Conservation (phyloP, 2,797 vertebrate species). For the Clamator glandarius region DNA sequence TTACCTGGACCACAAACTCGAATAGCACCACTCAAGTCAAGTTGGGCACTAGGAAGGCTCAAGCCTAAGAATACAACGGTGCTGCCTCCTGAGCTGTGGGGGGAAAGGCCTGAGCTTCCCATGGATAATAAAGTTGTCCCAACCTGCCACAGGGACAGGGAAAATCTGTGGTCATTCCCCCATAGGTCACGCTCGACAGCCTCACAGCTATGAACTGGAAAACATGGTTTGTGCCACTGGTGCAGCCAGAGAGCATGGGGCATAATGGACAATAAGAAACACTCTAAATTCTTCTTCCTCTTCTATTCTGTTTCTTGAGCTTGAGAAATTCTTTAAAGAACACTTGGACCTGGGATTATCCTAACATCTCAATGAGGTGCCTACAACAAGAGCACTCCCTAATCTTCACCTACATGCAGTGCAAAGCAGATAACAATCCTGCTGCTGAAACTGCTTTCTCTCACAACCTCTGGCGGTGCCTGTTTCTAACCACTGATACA, state of each 20-base stretch:
- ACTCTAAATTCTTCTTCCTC: not conserved
- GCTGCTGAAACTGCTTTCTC: not conserved
- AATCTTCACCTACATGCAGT: not conserved
- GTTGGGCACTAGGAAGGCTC: accelerated
- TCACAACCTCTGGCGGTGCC: not conserved
- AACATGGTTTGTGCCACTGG: not conserved
- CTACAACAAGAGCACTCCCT: not conserved
- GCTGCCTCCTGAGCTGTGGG: not conserved
- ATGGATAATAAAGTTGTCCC: not conserved
- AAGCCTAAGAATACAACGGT: not conserved
- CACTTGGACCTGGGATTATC: not conserved
- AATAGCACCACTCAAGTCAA: not conserved
- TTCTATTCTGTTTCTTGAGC: not conserved
- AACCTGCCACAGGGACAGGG: not conserved
- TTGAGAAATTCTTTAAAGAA: not conserved
- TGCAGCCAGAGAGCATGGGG: not conserved
- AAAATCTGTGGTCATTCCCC: not conserved
- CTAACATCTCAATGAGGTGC: not conserved
- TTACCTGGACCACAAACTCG: not conserved
- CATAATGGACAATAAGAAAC: not conserved
- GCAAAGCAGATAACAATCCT: not conserved
- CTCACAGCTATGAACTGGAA: not conserved
- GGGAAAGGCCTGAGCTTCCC: not conserved
- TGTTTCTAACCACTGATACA: not conserved
- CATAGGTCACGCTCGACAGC: not conserved